phyloP scores from a whole-genome alignment of 2,797 vertebrate species.

The Limnodromus scolopaceus region DNA sequence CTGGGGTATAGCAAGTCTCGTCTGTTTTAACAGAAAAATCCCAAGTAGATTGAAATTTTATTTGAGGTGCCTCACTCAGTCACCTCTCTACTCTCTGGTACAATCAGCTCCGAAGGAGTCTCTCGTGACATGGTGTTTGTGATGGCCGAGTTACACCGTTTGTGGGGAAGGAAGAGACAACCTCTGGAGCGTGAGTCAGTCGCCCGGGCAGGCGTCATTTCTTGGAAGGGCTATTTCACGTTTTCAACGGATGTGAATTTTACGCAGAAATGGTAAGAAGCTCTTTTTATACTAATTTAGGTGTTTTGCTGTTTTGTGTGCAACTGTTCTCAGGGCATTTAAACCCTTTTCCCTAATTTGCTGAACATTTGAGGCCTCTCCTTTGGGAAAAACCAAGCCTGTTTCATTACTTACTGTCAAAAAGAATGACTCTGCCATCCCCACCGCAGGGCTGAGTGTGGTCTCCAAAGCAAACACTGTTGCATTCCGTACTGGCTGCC shows the following conservation, averaged over 20 bases:
- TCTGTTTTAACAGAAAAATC: neutral
- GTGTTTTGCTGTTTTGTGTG: neutral
- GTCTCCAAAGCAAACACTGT: slow-evolving; percentile 97
- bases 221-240: neutral
- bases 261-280: neutral
- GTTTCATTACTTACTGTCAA: slow-evolving; percentile 88
- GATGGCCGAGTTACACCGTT: neutral
- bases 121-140: neutral
- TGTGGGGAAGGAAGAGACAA: neutral
- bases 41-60: neutral
- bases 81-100: neutral
- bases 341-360: slow-evolving; percentile 24
- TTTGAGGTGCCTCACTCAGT: neutral
- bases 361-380: slow-evolving; percentile 1
- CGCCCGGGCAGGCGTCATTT: neutral
- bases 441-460: slow-evolving; percentile 96
- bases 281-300: neutral
- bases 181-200: neutral
- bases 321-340: neutral
- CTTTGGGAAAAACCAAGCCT: slow-evolving; percentile 11
- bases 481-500: slow-evolving; percentile 92
- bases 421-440: slow-evolving; percentile 94
- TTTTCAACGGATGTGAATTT: neutral
- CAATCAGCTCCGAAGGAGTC: neutral
- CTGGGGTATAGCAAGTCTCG: neutral